Evolutionary conservation across 2,797 vertebrate species (phyloP).

Genomic region (Hemibagrus guttatus): DNA sequence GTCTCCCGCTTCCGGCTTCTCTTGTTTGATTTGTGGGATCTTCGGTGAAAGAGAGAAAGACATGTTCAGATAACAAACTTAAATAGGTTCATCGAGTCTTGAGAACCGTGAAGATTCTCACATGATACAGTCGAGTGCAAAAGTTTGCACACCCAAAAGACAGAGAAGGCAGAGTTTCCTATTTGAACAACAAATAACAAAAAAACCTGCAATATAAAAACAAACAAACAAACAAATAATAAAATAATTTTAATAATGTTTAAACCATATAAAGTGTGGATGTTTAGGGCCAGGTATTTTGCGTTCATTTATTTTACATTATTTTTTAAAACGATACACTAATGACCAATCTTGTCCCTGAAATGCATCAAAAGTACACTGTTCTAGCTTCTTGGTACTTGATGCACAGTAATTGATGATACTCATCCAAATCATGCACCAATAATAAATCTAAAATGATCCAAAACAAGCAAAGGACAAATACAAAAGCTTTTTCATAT

Average conservation of each 20-base stretch:
- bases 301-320: neutral
- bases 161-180: too few species aligned
- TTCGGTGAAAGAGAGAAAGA: slow-evolving; percentile 14
- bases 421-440: too few species aligned
- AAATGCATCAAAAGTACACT: too few species aligned
- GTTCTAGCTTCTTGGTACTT: too few species aligned
- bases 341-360: neutral
- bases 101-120: neutral
- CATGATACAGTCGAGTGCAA: neutral
- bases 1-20: slow-evolving; percentile 77
- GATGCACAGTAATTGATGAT: too few species aligned
- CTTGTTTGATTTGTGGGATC: slow-evolving; percentile 36
- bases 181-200: neutral
- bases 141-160: neutral
- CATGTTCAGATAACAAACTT: neutral
- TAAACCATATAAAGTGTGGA: neutral
- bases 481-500: too few species aligned
- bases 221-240: too few species aligned
- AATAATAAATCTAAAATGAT: too few species aligned
- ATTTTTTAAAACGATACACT: neutral
- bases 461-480: too few species aligned
- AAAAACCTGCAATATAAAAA: too few species aligned
- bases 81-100: neutral
- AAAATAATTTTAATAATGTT: too few species aligned
- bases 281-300: neutral